Base-by-base conservation (phyloP, 1,140 invertebrate genomes). In the Trachymyrmex septentrionalis region DNA sequence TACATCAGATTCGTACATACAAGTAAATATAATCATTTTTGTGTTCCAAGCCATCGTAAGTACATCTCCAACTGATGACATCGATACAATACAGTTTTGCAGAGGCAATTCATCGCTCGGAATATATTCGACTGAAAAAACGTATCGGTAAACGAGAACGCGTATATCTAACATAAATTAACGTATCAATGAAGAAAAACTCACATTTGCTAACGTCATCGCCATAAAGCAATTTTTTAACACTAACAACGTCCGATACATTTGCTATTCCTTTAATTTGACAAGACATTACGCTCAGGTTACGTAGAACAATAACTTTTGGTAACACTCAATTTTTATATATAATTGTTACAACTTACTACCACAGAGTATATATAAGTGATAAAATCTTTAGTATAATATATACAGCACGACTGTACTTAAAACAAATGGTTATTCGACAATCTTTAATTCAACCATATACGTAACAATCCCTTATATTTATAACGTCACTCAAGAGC, bases 201-300 rank as follows among this genome's bases (percentile, higher is more conserved):
- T 93, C 72, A 94, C 93, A 91, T 92, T 88, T 93, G n/a, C 71
- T 78, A 75, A 80, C 75, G 21, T 73, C 38, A 78, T 89, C 77
- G 3, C 81, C 66, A 16, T 90, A 57, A 71, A 92, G 81, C n/a
- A 92, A 92, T 88, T 94, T 91, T 91, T 92, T 96, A 77, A 94
- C 95, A 90, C 95, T 96, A 10, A 94, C 94, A 90, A 96, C 96
- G 95, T 97, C 96, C 77, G 95, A 95, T 91, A 97, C 96, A 92
- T 96, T 96, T 24, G 96, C 97, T 92, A 96, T 96, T 93, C 96
- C 95, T 95, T 97, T 97, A 76, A 97, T 96, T 95, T 97, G 96
- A 94, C 97, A 97, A 80, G 96, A 96, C 96, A 97, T 97, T 91
- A 91, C 91, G 67, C 34, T 30, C 90, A 75, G 7, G 38, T 44